Conservation (phyloP, 2,797 vertebrate species). For the Falco berigora region DNA sequence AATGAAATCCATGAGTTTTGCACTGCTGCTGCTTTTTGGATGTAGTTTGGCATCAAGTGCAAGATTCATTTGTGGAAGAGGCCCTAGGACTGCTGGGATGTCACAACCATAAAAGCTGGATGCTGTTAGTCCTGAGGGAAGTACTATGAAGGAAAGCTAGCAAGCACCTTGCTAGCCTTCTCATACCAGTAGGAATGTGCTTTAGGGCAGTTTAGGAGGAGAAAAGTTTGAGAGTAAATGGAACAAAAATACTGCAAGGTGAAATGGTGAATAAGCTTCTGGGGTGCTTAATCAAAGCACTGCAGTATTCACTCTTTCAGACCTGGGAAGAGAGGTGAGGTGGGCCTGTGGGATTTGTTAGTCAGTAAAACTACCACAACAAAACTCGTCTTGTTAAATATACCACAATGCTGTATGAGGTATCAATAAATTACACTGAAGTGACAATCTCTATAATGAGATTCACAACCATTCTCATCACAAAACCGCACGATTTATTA, state of each 20-base stretch:
- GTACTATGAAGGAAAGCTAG: background rate
- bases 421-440: background rate
- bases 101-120: background rate
- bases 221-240: background rate
- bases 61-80: accelerated
- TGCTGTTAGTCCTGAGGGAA: background rate
- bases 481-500: background rate
- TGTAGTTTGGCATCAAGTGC: background rate
- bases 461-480: background rate
- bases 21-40: background rate
- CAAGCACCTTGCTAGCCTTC: background rate
- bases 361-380: background rate
- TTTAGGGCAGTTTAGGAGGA: background rate
- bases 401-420: background rate
- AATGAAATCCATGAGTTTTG: background rate
- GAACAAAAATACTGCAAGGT: background rate
- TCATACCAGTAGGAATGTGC: background rate
- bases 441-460: background rate
- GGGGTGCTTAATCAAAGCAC: background rate
- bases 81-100: background rate
- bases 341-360: background rate
- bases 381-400: background rate
- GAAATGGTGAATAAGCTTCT: background rate
- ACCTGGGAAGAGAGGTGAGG: background rate
- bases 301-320: background rate